Evolutionary conservation across 1,140 invertebrate species (phyloP).

Genomic region (Helicoverpa armigera): DNA sequence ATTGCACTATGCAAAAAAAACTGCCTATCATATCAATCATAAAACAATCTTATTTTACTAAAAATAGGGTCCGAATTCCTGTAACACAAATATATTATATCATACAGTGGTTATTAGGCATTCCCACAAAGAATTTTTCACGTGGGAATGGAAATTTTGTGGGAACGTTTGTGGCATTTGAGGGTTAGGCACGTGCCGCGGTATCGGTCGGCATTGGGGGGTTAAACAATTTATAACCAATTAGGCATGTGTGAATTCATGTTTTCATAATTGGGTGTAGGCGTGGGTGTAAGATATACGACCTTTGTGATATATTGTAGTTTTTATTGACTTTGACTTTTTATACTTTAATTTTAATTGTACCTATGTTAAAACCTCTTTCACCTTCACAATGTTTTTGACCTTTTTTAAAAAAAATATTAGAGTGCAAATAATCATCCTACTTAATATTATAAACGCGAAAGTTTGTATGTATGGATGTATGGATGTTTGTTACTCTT

Average conservation of each 20-base stretch:
- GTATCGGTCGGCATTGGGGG: constrained; percentile 11
- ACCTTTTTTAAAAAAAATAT: too few relatives aligned
- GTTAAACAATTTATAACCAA: neutral
- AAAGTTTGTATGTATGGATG: too few relatives aligned
- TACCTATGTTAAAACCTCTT: too few relatives aligned
- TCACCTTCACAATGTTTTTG: too few relatives aligned
- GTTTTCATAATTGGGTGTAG: neutral
- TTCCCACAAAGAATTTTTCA: constrained; percentile 52
- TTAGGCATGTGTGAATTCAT: constrained; percentile 13
- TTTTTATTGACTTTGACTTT: neutral
- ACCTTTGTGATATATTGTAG: neutral
- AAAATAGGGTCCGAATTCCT: neutral
- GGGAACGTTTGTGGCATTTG: constrained; percentile 53
- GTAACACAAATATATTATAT: neutral
- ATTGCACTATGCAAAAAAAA: constrained; percentile 5
- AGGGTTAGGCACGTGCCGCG: constrained; percentile 54
- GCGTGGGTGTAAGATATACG: neutral
- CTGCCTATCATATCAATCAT: neutral
- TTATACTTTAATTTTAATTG: too few relatives aligned
- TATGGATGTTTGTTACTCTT: too few relatives aligned
- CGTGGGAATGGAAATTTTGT: constrained; percentile 61
- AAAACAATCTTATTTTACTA: neutral
- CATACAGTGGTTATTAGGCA: constrained; percentile 8
- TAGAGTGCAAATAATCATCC: too few relatives aligned
- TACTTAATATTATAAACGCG: too few relatives aligned